Conservation (phyloP, 2,888 invertebrate genomes). For the Itoplectis maculator region DNA sequence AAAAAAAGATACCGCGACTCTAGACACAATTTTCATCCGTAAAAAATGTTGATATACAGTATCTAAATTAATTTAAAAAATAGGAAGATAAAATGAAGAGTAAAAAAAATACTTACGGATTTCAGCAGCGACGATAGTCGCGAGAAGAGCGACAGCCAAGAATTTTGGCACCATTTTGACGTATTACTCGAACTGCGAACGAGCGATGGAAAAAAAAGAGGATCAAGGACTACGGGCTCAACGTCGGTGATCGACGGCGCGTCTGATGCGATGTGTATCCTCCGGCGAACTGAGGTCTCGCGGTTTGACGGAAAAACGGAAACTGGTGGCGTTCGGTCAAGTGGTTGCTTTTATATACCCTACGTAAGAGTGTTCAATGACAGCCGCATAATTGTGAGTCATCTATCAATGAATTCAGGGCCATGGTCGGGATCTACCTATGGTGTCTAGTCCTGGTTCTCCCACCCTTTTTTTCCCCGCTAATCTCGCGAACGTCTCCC, state of each 20-base stretch:
- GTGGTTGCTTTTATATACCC: constrained; percentile 58
- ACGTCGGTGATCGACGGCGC: background rate
- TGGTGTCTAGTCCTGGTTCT: constrained; percentile 21
- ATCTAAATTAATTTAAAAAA: background rate
- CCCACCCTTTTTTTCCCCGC: constrained; percentile 38
- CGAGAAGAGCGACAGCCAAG: constrained; percentile 41
- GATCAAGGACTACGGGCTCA: background rate
- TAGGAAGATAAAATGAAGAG: background rate
- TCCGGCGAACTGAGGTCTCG: constrained; percentile 30
- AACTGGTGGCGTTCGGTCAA: constrained; percentile 41
- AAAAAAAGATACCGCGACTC: too few relatives aligned
- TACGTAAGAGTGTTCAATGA: constrained; percentile 30
- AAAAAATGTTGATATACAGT: too few relatives aligned
- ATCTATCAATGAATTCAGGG: constrained; percentile 62
- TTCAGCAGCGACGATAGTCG: constrained; percentile 52
- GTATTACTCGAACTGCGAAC: background rate
- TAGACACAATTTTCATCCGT: too few relatives aligned
- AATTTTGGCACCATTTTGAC: constrained; percentile 52
- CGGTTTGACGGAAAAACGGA: constrained; percentile 52
- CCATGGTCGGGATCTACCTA: constrained; percentile 59
- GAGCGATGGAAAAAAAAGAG: constrained; percentile 18
- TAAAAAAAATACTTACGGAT: constrained; percentile 61
- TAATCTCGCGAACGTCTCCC: constrained; percentile 22
- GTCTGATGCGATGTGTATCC: background rate
- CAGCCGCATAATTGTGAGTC: constrained; percentile 54